These are phyloP conservation scores for Melanaphis sacchari DNA, from an alignment of 1,140 invertebrate species.

Conservation along the genomic window DNA sequence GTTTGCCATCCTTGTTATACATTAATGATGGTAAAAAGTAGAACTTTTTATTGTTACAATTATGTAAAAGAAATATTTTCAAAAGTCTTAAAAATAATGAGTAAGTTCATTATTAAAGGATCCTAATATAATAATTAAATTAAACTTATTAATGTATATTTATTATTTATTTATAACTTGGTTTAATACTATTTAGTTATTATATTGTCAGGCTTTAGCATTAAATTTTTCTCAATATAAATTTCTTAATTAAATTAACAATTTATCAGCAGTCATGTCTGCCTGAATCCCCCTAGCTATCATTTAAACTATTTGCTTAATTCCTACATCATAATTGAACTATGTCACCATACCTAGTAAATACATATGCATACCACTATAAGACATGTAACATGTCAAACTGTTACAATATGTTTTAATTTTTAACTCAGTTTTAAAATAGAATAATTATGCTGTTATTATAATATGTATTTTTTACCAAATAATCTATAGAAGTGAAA, in stretches of 20 bases:
- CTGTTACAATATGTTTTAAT: neutral
- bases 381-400: neutral
- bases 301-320: neutral
- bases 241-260: too few relatives aligned
- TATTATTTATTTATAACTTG: neutral
- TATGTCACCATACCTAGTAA: neutral
- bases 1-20: too few relatives aligned
- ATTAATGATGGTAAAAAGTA: too few relatives aligned
- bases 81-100: too few relatives aligned
- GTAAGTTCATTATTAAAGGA: too few relatives aligned
- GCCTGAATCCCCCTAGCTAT: neutral
- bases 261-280: neutral
- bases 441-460: neutral
- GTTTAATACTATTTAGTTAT: neutral
- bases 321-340: too few relatives aligned
- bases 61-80: too few relatives aligned
- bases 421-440: neutral
- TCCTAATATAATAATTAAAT: neutral
- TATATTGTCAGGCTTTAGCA: neutral
- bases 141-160: neutral
- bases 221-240: too few relatives aligned
- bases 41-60: too few relatives aligned
- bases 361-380: too few relatives aligned
- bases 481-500: neutral
- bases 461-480: neutral